Conservation (phyloP, 2,113 vertebrate species). For the Psophia crepitans region DNA sequence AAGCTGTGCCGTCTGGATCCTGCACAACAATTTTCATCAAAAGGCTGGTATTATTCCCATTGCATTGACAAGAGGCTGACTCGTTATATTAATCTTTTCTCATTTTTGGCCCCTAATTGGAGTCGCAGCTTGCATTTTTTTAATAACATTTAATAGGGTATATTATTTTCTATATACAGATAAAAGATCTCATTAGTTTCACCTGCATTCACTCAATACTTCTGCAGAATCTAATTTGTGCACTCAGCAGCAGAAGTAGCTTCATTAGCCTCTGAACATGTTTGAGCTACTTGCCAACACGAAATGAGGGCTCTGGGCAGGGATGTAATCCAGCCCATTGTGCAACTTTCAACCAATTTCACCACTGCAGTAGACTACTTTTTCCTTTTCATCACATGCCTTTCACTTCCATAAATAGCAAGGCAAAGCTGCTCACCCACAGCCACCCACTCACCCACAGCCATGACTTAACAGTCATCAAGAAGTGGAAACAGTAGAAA, state of each 20-base stretch:
- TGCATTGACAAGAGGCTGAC: neutral
- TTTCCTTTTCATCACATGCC: neutral
- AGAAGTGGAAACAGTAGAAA: neutral
- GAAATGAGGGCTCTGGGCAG: neutral
- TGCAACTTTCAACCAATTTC: constrained; percentile 10
- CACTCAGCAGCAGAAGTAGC: constrained; percentile 5
- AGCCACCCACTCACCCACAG: neutral
- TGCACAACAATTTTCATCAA: neutral
- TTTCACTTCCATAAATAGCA: constrained; percentile 42
- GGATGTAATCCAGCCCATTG: neutral
- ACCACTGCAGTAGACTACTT: neutral
- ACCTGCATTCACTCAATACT: constrained; percentile 32
- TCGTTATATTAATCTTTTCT: neutral
- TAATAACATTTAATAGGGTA: neutral
- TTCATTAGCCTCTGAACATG: constrained; percentile 14
- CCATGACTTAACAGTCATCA: neutral
- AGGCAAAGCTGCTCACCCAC: constrained; percentile 2
- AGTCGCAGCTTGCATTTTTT: neutral
- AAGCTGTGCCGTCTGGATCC: neutral
- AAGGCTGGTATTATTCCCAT: constrained; percentile 1
- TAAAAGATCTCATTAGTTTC: constrained; percentile 41
- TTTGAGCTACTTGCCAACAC: neutral
- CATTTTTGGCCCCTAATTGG: neutral
- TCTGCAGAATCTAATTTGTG: constrained; percentile 24
- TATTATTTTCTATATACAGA: constrained; percentile 42